Evolutionary conservation across 92 coral and sea anemone genomes (phyloP), one percentile per base, ranked within the genome.

Genomic region (Phenganax stokvisi): DNA sequence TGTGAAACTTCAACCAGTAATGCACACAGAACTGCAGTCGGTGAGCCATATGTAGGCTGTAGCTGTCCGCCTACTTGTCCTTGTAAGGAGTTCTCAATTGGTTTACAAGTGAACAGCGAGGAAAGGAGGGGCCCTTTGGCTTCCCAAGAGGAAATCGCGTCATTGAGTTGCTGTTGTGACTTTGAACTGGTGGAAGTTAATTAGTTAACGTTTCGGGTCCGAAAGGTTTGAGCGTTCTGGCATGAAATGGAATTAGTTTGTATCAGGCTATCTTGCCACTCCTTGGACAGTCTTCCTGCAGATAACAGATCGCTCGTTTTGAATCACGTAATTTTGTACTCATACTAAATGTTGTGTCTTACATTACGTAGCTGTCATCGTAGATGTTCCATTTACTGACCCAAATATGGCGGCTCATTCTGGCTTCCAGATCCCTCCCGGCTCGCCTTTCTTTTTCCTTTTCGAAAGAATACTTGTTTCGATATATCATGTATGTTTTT

Each of bases 151-250:
- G 83, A 79, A 51, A 13, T 79, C 8, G 73, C 59, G 10, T 20
- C 74, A 3, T 11, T 79, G 63, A 17, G 73, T 15, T 79, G 83
- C 20, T 79, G 83, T 64, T 79, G 74, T 64, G 62, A 79, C 54
- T 6, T 17, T 12, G 74, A 52, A 7, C 11, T 63, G 10, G 74
- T 51, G 0, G 29, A 30, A n/a, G 12, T 51, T 56, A 55, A 55
- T 75, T 64, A 37, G 47, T 37, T 20, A 37, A 37, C 5, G 47
- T 37, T 37, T 37, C 47, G 47, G 47, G 47, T 1, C 2, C 47
- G 47, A 20, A 20, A 20, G 25, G 25, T 20, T 20, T 20, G 25
- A 20, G 25, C 25, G 25, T 20, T 20, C 25, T 20, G 25, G 25
- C 25, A 20, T 20, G 25, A 20, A 20, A 20, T 20, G 25, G 25